Evolutionary conservation across 2,797 vertebrate species (phyloP).

Genomic region (Tenualosa ilisha): DNA sequence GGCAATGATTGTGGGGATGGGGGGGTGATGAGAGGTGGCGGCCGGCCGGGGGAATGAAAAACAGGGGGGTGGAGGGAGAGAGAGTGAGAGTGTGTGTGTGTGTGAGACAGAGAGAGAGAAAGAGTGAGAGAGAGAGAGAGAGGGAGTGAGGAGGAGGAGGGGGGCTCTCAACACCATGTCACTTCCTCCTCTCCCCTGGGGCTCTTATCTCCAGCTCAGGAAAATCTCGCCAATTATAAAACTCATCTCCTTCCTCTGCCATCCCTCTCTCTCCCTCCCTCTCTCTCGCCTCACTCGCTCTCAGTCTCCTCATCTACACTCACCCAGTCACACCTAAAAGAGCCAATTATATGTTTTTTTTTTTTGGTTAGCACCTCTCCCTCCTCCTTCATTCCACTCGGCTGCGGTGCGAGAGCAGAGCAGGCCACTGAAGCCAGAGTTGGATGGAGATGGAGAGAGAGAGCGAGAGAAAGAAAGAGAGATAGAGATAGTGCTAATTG

Average conservation of each 20-base stretch:
- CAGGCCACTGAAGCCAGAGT: slow-evolving; percentile 36
- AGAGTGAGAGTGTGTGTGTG: neutral
- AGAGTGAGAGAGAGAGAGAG: neutral
- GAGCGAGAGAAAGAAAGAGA: slow-evolving; percentile 35
- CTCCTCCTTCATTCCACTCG: slow-evolving; percentile 41
- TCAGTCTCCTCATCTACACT: slow-evolving; percentile 57
- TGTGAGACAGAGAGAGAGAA: neutral
- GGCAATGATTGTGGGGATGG: slow-evolving; percentile 7
- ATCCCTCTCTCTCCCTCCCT: slow-evolving; percentile 42
- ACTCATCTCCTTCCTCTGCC: slow-evolving; percentile 67
- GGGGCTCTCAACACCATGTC: slow-evolving; percentile 47
- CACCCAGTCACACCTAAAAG: slow-evolving; percentile 74
- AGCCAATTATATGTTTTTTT: slow-evolving; percentile 76
- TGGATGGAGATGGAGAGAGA: slow-evolving; percentile 56
- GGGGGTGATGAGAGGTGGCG: neutral
- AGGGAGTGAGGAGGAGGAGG: neutral
- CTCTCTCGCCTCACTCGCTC: slow-evolving; percentile 45
- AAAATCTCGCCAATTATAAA: slow-evolving; percentile 83
- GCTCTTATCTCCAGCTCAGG: slow-evolving; percentile 76
- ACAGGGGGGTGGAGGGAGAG: neutral
- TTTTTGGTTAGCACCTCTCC: slow-evolving; percentile 54
- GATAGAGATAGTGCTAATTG: slow-evolving; percentile 63
- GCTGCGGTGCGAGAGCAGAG: slow-evolving; percentile 16
- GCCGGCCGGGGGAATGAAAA: slow-evolving; percentile 24
- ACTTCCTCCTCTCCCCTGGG: slow-evolving; percentile 68